Evolutionary conservation across 2,113 vertebrate species (phyloP), one percentile per base, ranked within the genome.

Genomic region (Leiothrix lutea): DNA sequence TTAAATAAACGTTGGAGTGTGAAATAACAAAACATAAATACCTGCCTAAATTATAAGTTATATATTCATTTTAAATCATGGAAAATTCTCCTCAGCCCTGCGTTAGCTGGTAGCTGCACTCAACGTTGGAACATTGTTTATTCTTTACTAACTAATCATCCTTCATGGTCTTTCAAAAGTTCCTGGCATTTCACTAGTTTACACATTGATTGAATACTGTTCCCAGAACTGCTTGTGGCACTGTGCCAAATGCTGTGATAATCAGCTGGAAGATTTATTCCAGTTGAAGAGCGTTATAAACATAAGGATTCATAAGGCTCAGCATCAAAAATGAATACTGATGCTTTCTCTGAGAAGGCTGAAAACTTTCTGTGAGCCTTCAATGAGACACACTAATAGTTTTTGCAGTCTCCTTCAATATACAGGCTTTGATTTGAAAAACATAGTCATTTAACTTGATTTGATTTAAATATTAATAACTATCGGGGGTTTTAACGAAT

Each of bases 231-330:
- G 95, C 96, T 93, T 86, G 84, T 98, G 98, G 98, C 97, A 86
- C 82, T 11, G 48, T 48, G 95, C 97, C 98, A 98, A 97, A 96
- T 93, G 96, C 98, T 98, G 98, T 97, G 98, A 98, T 98, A 98
- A 98, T 98, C 98, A 98, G 93, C 97, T 98, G 94, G 97, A 98
- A 98, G 98, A 98, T 98, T 99, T 98, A 98, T 98, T 98, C 96
- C 97, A 98, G 97, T 97, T 92, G 97, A 97, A 97, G 97, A 98
- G 97, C 97, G 97, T 97, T 98, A 97, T 98, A 98, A 98, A 98
- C 97, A 98, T 96, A 95, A 98, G 97, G 95, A 98, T 97, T 97
- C 97, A 94, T 97, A 97, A 97, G 95, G 92, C 93, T 94, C 94
- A 36, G 66, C 29, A 13, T 90, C 84, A 89, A 94, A 97, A 97